These are phyloP conservation scores for Grapholita molesta DNA, from an alignment of 1,140 invertebrate species.

Conservation along the genomic window DNA sequence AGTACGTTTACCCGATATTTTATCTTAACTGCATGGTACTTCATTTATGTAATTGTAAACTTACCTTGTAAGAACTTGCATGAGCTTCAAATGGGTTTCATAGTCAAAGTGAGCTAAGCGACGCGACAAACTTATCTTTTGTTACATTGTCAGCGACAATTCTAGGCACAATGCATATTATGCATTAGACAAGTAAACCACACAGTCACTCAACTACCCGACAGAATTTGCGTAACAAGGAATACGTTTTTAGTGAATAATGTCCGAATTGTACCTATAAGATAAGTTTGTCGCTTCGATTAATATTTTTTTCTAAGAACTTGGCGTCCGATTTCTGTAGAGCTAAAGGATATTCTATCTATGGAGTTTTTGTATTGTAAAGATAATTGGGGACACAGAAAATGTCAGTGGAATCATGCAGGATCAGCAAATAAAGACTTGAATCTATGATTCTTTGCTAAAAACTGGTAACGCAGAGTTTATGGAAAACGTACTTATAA, in stretches of 20 bases:
- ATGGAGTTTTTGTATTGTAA: background rate
- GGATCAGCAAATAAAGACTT: slow-evolving; percentile 2
- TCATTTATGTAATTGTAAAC: slow-evolving; percentile 56
- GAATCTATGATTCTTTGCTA: background rate
- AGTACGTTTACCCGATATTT: slow-evolving; percentile 56
- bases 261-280: background rate
- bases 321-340: slow-evolving; percentile 41
- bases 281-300: slow-evolving; percentile 6
- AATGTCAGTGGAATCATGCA: slow-evolving; percentile 3
- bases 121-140: background rate
- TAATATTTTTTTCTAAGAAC: slow-evolving; percentile 23
- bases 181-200: background rate
- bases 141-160: background rate
- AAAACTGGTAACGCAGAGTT: no score
- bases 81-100: slow-evolving; percentile 41
- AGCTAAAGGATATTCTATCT: slow-evolving; percentile 22
- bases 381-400: background rate
- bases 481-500: no score
- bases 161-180: no score
- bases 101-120: background rate
- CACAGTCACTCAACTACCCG: slow-evolving; percentile 21
- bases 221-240: no score
- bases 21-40: slow-evolving; percentile 59
- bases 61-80: slow-evolving; percentile 51
- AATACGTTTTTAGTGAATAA: no score